Evolutionary conservation across 2,888 invertebrate species (phyloP).

Genomic region (Drosophila infuscata): DNA sequence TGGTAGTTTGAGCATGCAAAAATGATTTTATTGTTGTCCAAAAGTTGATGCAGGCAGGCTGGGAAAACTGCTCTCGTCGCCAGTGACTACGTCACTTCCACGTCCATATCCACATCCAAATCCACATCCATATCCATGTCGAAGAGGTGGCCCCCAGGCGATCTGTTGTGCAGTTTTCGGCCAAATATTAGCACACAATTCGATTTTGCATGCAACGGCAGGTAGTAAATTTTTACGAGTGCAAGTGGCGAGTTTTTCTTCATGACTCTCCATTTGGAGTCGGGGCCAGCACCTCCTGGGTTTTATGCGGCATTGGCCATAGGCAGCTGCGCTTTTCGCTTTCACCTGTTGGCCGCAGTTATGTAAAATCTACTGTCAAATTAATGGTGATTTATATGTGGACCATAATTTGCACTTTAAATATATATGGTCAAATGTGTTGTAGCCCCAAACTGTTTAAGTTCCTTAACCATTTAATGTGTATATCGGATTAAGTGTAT

Average conservation of each 20-base stretch:
- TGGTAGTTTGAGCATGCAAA: slow-evolving; percentile 62
- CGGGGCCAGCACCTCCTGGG: slow-evolving; percentile 22
- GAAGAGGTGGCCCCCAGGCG: slow-evolving; percentile 38
- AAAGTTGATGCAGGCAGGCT: slow-evolving; percentile 31
- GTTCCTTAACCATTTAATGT: slow-evolving; percentile 3
- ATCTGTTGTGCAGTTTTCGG: slow-evolving; percentile 39
- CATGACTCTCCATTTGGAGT: slow-evolving; percentile 40
- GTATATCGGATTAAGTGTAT: background rate
- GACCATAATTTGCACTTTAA: slow-evolving; percentile 64
- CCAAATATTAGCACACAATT: slow-evolving; percentile 82
- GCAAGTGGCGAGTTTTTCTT: slow-evolving; percentile 71
- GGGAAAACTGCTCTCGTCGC: slow-evolving; percentile 30
- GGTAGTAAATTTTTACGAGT: slow-evolving; percentile 75
- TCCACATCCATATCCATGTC: slow-evolving; percentile 7
- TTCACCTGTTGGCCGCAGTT: slow-evolving; percentile 74
- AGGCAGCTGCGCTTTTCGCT: slow-evolving; percentile 75
- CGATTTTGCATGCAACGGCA: slow-evolving; percentile 76
- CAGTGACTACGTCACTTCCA: slow-evolving; percentile 67
- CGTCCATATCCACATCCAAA: background rate
- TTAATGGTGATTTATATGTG: slow-evolving; percentile 79
- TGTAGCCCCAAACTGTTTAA: slow-evolving; percentile 10
- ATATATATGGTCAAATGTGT: slow-evolving; percentile 36
- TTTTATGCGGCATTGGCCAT: slow-evolving; percentile 55
- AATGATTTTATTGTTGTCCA: slow-evolving; percentile 71
- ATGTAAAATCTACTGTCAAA: slow-evolving; percentile 79